A percentile compares a stretch with the other conserved stretches of the same genome.
Evolutionary conservation across 1,140 invertebrate species (phyloP).

Genomic region (Plutomurus gul): DNA sequence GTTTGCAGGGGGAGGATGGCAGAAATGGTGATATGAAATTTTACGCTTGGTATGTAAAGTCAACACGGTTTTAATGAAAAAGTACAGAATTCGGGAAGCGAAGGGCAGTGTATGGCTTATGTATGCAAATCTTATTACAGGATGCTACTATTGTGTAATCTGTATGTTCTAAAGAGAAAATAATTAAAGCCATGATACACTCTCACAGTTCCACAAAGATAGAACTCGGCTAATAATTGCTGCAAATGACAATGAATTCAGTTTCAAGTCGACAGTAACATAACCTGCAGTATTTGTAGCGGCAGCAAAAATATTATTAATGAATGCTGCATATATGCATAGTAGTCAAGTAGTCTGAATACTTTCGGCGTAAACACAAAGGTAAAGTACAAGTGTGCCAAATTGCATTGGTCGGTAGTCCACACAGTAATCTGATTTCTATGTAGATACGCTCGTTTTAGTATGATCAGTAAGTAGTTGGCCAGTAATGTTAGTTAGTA

Average conservation of each 20-base stretch:
- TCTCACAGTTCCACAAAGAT: not conserved
- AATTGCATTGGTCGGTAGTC: too few species aligned
- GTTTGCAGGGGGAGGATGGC: not conserved
- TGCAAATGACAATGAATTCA: too few species aligned
- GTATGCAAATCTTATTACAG: not conserved
- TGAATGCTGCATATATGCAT: too few species aligned
- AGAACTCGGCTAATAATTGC: not conserved
- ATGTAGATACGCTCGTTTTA: too few species aligned
- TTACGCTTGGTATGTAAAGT: slow-evolving; percentile 18
- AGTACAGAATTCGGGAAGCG: not conserved
- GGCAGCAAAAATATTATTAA: too few species aligned
- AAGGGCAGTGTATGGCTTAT: not conserved
- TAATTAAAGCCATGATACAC: not conserved
- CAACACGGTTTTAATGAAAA: slow-evolving; percentile 18
- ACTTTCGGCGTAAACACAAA: not conserved
- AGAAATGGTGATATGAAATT: slow-evolving; percentile 4
- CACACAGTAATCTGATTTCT: too few species aligned
- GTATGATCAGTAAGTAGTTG: too few species aligned
- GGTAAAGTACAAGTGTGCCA: too few species aligned
- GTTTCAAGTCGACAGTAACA: too few species aligned
- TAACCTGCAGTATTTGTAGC: too few species aligned
- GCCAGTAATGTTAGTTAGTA: slow-evolving; percentile 19
- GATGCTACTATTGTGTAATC: not conserved
- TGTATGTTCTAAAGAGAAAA: not conserved
- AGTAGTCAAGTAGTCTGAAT: too few species aligned